Evolutionary conservation across 92 coral and sea anemone genomes (phyloP), one percentile per base, ranked within the genome.

Genomic region (Epizoanthus scotinus): DNA sequence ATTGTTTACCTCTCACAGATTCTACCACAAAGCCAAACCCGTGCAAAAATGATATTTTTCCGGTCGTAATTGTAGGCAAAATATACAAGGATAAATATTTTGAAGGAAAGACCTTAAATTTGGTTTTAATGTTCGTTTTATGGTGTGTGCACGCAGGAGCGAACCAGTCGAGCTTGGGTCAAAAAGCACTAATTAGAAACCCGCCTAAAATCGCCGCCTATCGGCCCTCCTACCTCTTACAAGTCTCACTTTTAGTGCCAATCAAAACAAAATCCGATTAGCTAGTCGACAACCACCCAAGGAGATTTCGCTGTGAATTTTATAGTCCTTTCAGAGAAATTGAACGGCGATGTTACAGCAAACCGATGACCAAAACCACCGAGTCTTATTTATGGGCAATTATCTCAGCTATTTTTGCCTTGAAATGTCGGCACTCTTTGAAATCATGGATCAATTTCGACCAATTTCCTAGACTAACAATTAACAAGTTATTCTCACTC

Each of bases 161-260:
- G 47, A 88, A 78, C 67, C 36, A 78, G 84, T 52, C 71, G 82
- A 77, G 40, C 83, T 84, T 87, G 90, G 92, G 93, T 89, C 86
- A 94, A 88, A 88, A 89, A 90, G 65, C 72, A 83, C 98, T 93
- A 95, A 93, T 95, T 95, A 87, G 87, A 86, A 84, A 84, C 95
- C 98, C 99, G 98, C 98, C 98, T 85, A 63, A 84, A 58, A 69
- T 78, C 93, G 83, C 98, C 98, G 98, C 98, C 99, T 91, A 47
- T 44, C 26, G 91, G 83, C 70, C 99, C 92, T 65, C 99, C 99
- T 90, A 63, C 73, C 56, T 49, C 70, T 59, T 44, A 64, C 22
- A 40, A 19, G 26, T 57, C 86, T 83, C 83, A 66, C 82, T 85
- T 80, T 85, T 80, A 71, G 83, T 73, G 92, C 90, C 92, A 90